phyloP scores from a whole-genome alignment of 2,888 invertebrate species.

The Gibbula magus region DNA sequence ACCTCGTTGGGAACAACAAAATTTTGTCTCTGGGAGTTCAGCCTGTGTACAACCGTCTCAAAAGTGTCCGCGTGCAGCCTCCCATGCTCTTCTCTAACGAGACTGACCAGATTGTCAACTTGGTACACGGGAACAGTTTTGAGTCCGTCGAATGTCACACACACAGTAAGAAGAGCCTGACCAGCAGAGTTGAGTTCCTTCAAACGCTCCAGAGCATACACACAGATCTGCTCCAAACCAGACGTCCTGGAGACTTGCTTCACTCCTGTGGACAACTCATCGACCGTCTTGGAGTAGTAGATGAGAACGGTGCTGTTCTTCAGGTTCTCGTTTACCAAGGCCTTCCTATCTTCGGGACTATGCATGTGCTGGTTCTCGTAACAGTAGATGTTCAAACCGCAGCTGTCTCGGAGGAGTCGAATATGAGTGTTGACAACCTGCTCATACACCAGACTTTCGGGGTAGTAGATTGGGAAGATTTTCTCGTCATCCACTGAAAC shows the following conservation, averaged over 20 bases:
- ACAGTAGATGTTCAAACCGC: neutral
- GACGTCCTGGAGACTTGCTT: neutral
- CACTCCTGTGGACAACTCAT: neutral
- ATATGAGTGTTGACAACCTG: neutral
- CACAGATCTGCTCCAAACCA: neutral
- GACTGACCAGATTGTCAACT: neutral
- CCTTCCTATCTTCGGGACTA: neutral
- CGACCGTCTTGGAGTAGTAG: neutral
- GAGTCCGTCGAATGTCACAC: neutral
- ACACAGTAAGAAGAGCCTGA: neutral
- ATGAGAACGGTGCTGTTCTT: neutral
- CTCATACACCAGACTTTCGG: neutral
- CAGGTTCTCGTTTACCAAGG: neutral
- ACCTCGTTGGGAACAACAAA: neutral
- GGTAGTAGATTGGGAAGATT: neutral
- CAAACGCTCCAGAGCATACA: neutral
- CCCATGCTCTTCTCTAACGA: neutral
- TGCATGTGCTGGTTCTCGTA: neutral
- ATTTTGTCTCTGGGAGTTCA: neutral
- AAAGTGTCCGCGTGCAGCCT: neutral
- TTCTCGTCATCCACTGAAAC: neutral
- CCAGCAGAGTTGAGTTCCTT: neutral
- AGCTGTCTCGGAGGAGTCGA: neutral
- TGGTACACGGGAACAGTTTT: neutral
- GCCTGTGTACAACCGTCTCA: neutral